These are phyloP conservation scores for Daubentonia madagascariensis DNA, from an alignment of 2,113 vertebrate species.

Conservation along the genomic window DNA sequence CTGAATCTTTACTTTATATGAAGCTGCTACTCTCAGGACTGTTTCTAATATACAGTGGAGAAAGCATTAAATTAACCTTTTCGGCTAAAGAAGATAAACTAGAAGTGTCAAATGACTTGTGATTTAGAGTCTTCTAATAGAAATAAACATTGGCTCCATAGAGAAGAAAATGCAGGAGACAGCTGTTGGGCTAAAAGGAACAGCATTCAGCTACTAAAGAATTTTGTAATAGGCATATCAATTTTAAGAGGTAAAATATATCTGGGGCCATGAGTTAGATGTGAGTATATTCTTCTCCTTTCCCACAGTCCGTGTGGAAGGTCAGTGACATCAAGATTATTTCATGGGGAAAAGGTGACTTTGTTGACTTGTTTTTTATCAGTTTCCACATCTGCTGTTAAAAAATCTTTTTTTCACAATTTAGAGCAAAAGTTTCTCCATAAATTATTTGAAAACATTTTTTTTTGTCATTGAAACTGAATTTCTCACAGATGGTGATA, in stretches of 20 bases:
- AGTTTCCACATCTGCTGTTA: conserved; percentile 37
- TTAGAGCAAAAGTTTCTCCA: conserved; percentile 44
- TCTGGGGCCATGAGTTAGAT: neutral
- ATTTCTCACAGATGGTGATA: conserved; percentile 72
- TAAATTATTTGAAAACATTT: conserved; percentile 51
- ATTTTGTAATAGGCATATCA: neutral
- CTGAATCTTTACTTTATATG: neutral
- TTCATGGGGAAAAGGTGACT: neutral
- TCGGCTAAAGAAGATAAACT: neutral
- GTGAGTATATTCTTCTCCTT: neutral
- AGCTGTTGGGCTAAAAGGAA: neutral
- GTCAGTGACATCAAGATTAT: neutral
- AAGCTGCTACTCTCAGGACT: neutral
- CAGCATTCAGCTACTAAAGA: neutral
- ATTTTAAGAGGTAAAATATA: neutral
- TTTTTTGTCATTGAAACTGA: conserved; percentile 48
- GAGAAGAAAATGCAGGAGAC: neutral
- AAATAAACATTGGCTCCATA: conserved; percentile 33
- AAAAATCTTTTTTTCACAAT: neutral
- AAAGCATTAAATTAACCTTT: conserved; percentile 45
- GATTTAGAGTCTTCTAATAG: conserved; percentile 19
- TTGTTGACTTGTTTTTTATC: conserved; percentile 2
- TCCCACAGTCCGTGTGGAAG: neutral
- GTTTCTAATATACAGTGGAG: neutral
- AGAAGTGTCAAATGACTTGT: neutral